Percentiles rank a stretch among this genome's conserved stretches.
Evolutionary conservation across 2,888 invertebrate species (phyloP).

Genomic region (Pandemis cinnamomeana): DNA sequence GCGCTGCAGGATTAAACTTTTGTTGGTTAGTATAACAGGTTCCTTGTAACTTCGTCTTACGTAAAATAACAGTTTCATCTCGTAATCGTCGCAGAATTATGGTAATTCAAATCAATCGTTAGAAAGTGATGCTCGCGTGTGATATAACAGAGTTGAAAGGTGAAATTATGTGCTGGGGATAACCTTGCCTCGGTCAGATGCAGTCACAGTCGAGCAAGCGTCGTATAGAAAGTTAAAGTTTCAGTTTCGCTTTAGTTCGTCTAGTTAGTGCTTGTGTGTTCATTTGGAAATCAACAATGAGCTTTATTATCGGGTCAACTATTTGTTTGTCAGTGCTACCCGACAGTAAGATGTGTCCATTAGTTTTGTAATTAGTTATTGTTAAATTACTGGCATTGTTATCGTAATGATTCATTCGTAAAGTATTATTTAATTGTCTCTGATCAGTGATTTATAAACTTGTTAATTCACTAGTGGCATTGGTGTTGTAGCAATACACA

Average conservation of each 20-base stretch:
- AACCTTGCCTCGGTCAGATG: conserved; percentile 55
- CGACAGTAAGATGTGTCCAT: conserved; percentile 59
- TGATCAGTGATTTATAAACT: conserved; percentile 18
- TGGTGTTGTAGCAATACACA: conserved; percentile 14
- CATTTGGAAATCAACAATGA: conserved; percentile 54
- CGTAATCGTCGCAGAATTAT: conserved; percentile 45
- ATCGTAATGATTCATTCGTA: conserved; percentile 21
- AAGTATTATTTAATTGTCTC: conserved; percentile 21
- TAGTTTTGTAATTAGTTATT: conserved; percentile 9
- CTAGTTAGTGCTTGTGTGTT: conserved; percentile 41
- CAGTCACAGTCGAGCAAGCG: conserved; percentile 52
- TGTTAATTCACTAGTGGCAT: conserved; percentile 8
- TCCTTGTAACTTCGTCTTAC: conserved; percentile 17
- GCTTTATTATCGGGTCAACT: conserved; percentile 59
- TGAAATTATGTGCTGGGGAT: conserved; percentile 67
- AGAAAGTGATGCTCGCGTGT: conserved; percentile 69
- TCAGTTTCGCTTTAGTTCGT: conserved; percentile 52
- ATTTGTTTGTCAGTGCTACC: conserved; percentile 67
- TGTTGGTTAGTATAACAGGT: conserved; percentile 33
- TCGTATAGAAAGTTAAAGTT: conserved; percentile 57
- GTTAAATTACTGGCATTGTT: conserved; percentile 24
- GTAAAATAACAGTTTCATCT: conserved; percentile 36
- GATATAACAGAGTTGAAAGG: conserved; percentile 77
- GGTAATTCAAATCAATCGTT: conserved; percentile 52
- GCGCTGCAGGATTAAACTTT: background rate